A percentile compares a stretch with the other conserved stretches of the same genome.
Evolutionary conservation across 2,113 vertebrate genomes (phyloP).

Genomic region (Irena cyanogastra): DNA sequence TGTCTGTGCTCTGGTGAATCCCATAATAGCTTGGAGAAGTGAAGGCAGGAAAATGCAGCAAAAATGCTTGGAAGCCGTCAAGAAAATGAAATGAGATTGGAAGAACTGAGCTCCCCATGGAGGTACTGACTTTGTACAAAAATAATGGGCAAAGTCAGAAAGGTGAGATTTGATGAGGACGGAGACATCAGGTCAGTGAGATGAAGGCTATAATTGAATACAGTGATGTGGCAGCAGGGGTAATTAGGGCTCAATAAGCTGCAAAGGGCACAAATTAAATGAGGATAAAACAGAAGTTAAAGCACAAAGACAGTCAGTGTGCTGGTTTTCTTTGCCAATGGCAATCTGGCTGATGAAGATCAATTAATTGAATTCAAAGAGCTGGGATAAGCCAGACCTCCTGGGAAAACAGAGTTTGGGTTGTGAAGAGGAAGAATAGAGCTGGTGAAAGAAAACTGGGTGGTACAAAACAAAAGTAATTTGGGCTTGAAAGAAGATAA

Average conservation of each 20-base stretch:
- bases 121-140: background rate
- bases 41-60: background rate
- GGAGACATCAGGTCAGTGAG: conserved; percentile 12
- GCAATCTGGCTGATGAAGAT: conserved; percentile 52
- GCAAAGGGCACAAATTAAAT: conserved; percentile 60
- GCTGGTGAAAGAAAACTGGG: background rate
- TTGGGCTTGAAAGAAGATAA: conserved; percentile 10
- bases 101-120: background rate
- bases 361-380: conserved; percentile 65
- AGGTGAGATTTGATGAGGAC: conserved; percentile 62
- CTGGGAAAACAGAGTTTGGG: conserved; percentile 10
- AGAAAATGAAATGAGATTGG: background rate
- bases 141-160: conserved; percentile 49
- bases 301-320: conserved; percentile 6
- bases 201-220: conserved; percentile 51
- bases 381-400: conserved; percentile 19
- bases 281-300: conserved; percentile 52
- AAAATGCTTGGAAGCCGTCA: background rate
- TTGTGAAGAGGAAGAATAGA: conserved; percentile 17
- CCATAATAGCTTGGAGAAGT: background rate
- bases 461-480: conserved; percentile 42
- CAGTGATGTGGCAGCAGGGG: conserved; percentile 33
- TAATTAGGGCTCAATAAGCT: conserved; percentile 59
- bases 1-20: background rate
- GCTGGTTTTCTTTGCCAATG: conserved; percentile 51